Percentiles rank a stretch among this genome's conserved stretches.
These are phyloP conservation scores for Drosophila baimaii DNA, from an alignment of 1,140 invertebrate genomes.

Conservation along the genomic window DNA sequence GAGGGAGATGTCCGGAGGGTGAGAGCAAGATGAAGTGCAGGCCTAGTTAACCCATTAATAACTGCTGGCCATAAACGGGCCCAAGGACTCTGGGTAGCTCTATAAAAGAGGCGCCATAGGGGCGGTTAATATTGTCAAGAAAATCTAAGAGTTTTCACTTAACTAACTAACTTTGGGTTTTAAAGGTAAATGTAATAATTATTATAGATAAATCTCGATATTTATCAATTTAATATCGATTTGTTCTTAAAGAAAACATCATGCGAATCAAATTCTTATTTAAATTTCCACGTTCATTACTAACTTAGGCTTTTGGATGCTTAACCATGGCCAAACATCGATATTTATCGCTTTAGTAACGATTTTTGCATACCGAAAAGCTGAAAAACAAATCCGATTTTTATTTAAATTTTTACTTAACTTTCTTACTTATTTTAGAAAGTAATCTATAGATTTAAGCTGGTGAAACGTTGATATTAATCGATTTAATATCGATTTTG, in stretches of 20 bases:
- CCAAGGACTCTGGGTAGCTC: no score
- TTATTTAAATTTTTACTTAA: no score
- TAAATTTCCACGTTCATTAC: no score
- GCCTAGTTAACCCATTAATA: slow-evolving; percentile 37
- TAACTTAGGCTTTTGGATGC: no score
- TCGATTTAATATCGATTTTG: no score
- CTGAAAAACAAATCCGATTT: background rate
- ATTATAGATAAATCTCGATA: no score
- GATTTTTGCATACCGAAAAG: background rate
- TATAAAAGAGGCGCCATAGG: background rate
- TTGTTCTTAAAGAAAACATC: background rate
- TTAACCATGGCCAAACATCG: no score
- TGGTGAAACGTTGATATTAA: no score
- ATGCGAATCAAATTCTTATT: background rate
- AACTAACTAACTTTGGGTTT: background rate
- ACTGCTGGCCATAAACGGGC: background rate
- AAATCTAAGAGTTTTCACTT: no score
- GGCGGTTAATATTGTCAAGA: no score
- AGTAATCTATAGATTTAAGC: no score
- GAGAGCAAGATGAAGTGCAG: slow-evolving; percentile 14
- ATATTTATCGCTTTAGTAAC: background rate
- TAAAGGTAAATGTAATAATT: background rate
- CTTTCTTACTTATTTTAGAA: no score
- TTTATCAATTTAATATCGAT: background rate
- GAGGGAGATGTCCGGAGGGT: background rate